Base-by-base conservation (phyloP, 1,140 invertebrate species). In the Drosophila suzukii region DNA sequence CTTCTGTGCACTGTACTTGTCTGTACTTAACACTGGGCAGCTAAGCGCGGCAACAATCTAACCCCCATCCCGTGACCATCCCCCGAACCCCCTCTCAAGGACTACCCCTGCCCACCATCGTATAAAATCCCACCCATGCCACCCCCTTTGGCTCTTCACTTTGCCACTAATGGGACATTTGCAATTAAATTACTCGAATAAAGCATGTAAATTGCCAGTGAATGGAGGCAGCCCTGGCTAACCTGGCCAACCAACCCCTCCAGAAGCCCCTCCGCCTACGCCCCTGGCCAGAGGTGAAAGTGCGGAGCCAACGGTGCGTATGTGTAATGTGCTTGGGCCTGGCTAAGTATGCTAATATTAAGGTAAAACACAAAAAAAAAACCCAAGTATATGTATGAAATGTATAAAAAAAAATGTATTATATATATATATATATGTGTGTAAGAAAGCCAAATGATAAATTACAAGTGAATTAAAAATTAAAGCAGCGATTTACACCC, bases 131-230 rank as follows among this genome's bases (percentile, higher is more conserved):
- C 20, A 5, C 41, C 3, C n/a, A 38, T 4, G 13, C 44, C 59
- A 12, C 51, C 43, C 24, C 70, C 20, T 39, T 43, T 11, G 47
- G 61, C 50, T 41, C 73, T 66, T 66, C 81, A 75, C 82, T 61
- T 50, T 55, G 74, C 77, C 75, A 71, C 83, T 79, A 80, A 78
- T 81, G 83, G 76, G 73, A 89, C 86, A 84, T 88, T 88, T 88
- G 80, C 86, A 88, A 89, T 84, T 89, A 88, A 88, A 88, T 88
- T 88, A 89, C 84, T 89, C 77, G 79, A 84, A 88, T 81, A 89
- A 88, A 88, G 84, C 84, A 88, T 88, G 84, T 88, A 84, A 88
- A 89, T 88, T 89, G 84, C 84, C 80, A 88, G 75, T 88, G 80
- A 89, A 89, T 83, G 50, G 44, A 56, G 50, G 67, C 67, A 63